Conservation (phyloP, 2,113 vertebrate genomes). For the Bubalus kerabau region DNA sequence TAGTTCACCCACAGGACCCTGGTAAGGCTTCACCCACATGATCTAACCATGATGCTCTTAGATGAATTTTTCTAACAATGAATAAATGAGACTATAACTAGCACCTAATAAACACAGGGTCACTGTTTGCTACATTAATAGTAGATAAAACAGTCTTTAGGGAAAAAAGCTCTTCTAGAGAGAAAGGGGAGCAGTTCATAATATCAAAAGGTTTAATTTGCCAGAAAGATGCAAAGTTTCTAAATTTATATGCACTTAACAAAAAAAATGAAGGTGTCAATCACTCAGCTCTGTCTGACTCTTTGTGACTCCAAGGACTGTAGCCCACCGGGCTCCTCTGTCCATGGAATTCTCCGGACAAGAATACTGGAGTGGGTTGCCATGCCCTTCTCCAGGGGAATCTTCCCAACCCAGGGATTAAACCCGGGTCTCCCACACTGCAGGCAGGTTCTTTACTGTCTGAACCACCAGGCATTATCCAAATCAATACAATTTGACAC, state of each 20-base stretch:
- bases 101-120: background rate
- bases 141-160: background rate
- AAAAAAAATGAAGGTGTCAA: background rate
- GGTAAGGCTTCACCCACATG: too few species aligned
- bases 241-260: background rate
- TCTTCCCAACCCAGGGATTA: background rate
- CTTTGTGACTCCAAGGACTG: background rate
- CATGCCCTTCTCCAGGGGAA: background rate
- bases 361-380: background rate
- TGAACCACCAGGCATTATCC: background rate
- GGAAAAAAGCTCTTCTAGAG: background rate
- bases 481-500: background rate
- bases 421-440: background rate
- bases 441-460: background rate
- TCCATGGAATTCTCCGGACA: background rate
- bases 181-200: background rate
- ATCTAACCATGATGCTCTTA: background rate
- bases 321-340: rapidly evolving
- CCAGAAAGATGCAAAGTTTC: background rate
- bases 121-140: background rate
- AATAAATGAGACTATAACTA: background rate
- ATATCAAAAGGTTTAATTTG: background rate
- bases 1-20: background rate
- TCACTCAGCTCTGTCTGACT: background rate
- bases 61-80: background rate